These are phyloP conservation scores for Grammomys dolichurus DNA, from an alignment of 2,113 vertebrate species.

Conservation along the genomic window DNA sequence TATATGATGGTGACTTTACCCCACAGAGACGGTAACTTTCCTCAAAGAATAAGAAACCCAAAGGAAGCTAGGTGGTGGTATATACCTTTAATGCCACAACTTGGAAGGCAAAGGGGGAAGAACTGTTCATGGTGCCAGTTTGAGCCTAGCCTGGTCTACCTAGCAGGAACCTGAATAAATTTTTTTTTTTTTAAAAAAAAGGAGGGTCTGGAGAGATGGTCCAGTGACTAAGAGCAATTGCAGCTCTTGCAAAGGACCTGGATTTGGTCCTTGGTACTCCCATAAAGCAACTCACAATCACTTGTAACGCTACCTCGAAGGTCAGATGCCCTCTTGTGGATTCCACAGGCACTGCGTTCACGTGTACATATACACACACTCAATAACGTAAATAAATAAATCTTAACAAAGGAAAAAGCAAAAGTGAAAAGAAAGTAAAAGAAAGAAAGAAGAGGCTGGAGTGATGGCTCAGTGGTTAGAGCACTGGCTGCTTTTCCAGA, in stretches of 20 bases:
- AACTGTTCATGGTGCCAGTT: not conserved
- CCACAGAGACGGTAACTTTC: not conserved
- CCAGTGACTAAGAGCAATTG: not conserved
- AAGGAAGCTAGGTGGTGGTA: not conserved
- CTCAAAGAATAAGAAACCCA: constrained; percentile 8
- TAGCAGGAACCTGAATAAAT: too few species aligned
- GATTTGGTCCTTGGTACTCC: too few species aligned
- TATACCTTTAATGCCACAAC: not conserved
- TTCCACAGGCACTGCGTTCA: not conserved
- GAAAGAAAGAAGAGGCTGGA: not conserved
- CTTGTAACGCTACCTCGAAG: not conserved
- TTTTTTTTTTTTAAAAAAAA: too few species aligned
- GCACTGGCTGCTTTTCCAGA: too few species aligned
- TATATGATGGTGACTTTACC: not conserved
- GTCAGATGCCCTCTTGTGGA: not conserved
- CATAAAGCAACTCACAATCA: not conserved
- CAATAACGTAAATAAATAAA: not conserved
- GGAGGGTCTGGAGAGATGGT: not conserved
- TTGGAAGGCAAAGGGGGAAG: not conserved
- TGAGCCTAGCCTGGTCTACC: not conserved
- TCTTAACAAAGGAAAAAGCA: not conserved
- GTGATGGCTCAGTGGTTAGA: too few species aligned
- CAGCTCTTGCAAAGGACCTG: not conserved
- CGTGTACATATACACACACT: not conserved
- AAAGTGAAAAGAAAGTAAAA: not conserved